A percentile compares a stretch with the other conserved stretches of the same genome.
phyloP scores from a whole-genome alignment of 1,140 invertebrate genomes.

The Coelopa frigida region DNA sequence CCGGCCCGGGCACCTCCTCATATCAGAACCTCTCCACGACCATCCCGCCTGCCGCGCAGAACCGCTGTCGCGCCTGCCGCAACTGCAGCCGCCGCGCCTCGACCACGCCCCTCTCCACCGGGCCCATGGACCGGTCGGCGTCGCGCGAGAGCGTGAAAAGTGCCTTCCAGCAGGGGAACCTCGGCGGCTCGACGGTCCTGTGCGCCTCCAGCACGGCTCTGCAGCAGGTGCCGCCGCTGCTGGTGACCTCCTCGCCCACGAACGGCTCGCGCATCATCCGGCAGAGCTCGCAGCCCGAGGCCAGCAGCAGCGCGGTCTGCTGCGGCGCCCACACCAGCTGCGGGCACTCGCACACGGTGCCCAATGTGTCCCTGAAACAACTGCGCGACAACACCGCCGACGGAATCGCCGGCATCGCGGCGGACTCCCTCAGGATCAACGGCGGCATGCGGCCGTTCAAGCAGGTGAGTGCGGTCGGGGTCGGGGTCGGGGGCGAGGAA shows the following conservation, averaged over 20 bases:
- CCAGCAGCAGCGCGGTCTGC: slow-evolving; percentile 55
- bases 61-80: slow-evolving; percentile 52
- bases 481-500: too few species aligned
- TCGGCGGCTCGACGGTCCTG: slow-evolving; percentile 36
- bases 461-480: slow-evolving; percentile 72
- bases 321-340: slow-evolving; percentile 50
- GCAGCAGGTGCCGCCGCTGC: slow-evolving; percentile 54
- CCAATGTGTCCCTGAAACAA: slow-evolving; percentile 73
- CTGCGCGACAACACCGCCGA: slow-evolving; percentile 68
- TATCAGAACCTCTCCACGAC: slow-evolving; percentile 53
- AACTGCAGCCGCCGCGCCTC: slow-evolving; percentile 66
- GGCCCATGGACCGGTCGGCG: slow-evolving; percentile 63
- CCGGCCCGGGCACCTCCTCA: slow-evolving; percentile 38
- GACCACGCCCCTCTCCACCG: slow-evolving; percentile 65
- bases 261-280: slow-evolving; percentile 67
- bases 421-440: slow-evolving; percentile 93
- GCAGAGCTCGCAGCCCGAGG: slow-evolving; percentile 85
- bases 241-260: slow-evolving; percentile 61
- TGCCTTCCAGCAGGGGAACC: slow-evolving; percentile 49
- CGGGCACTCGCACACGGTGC: slow-evolving; percentile 53
- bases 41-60: slow-evolving; percentile 46
- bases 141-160: slow-evolving; percentile 65
- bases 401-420: slow-evolving; percentile 91
- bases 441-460: slow-evolving; percentile 93
- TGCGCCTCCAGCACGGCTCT: slow-evolving; percentile 47